phyloP scores from a whole-genome alignment of 1,140 invertebrate genomes.

The Macrostomum lignano region DNA sequence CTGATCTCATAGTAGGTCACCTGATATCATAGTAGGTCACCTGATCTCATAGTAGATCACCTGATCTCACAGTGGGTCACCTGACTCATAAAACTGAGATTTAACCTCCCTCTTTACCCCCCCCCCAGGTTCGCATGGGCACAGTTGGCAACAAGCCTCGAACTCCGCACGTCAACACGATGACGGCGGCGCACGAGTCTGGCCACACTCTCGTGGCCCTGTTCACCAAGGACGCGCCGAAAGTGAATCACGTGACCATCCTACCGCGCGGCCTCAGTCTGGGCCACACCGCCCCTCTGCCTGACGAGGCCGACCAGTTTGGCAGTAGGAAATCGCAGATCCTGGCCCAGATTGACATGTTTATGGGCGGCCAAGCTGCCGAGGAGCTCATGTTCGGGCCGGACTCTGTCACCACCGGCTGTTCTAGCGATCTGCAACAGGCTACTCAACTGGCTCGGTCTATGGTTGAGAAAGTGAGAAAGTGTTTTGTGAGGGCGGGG shows the following conservation, averaged over 20 bases:
- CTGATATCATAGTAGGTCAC: too few relatives aligned
- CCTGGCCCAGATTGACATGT: constrained; percentile 66
- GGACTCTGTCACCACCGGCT: constrained; percentile 69
- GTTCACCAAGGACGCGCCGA: constrained; percentile 61
- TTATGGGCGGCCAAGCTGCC: constrained; percentile 83
- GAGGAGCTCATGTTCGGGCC: constrained; percentile 79
- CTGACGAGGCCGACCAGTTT: constrained; percentile 60
- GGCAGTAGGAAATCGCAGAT: constrained; percentile 62
- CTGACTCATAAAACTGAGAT: too few relatives aligned
- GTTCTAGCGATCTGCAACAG: constrained; percentile 38
- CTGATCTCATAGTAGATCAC: too few relatives aligned
- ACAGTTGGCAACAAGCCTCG: constrained; percentile 8
- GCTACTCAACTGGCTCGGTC: constrained; percentile 62
- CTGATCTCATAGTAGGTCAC: too few relatives aligned
- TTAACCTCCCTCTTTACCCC: too few relatives aligned
- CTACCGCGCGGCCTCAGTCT: constrained; percentile 58
- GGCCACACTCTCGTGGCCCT: constrained; percentile 79
- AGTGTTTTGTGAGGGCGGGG: constrained; percentile 35
- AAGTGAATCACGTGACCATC: constrained; percentile 60
- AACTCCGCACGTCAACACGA: constrained; percentile 51
- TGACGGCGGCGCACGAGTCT: constrained; percentile 87
- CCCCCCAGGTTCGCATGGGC: constrained; percentile 80
- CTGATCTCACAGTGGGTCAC: too few relatives aligned
- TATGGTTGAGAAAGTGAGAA: constrained; percentile 86
- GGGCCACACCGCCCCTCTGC: constrained; percentile 61